Percentiles rank a stretch among this genome's conserved stretches.
phyloP scores from a whole-genome alignment of 1,140 invertebrate species.

The Bombus polaris region DNA sequence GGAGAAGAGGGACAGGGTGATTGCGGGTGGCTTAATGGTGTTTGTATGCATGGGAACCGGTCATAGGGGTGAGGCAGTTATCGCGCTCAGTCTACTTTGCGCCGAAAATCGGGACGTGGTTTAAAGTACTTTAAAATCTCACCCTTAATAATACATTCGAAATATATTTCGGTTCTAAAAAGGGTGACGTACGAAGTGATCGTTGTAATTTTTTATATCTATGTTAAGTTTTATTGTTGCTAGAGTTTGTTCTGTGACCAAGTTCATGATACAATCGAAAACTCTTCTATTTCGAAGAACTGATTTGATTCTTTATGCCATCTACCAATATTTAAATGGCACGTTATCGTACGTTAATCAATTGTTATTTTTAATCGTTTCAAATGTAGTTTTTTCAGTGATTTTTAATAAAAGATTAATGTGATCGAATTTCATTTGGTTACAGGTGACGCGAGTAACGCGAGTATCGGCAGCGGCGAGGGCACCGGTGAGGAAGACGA shows the following conservation, averaged over 20 bases:
- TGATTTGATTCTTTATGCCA: no score
- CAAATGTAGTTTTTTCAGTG: neutral
- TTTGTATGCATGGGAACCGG: slow-evolving; percentile 78
- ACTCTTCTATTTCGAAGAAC: no score
- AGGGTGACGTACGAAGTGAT: neutral
- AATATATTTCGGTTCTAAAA: neutral
- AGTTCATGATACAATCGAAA: no score
- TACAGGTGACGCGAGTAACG: slow-evolving; percentile 96
- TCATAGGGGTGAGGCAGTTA: slow-evolving; percentile 63
- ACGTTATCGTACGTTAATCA: no score
- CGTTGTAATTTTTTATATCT: neutral
- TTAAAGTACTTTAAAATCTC: slow-evolving; percentile 51
- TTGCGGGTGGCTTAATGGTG: slow-evolving; percentile 79
- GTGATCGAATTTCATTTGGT: slow-evolving; percentile 47
- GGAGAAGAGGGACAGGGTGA: slow-evolving; percentile 62
- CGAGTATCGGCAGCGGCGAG: slow-evolving; percentile 96
- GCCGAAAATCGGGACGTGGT: slow-evolving; percentile 58
- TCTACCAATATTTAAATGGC: neutral
- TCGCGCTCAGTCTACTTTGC: slow-evolving; percentile 57
- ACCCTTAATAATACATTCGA: neutral
- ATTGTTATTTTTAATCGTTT: no score
- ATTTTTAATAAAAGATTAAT: neutral
- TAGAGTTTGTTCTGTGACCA: no score
- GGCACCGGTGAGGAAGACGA: slow-evolving; percentile 97
- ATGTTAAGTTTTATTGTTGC: neutral